Conservation (phyloP, 2,797 vertebrate genomes). For the Momotus momota region DNA sequence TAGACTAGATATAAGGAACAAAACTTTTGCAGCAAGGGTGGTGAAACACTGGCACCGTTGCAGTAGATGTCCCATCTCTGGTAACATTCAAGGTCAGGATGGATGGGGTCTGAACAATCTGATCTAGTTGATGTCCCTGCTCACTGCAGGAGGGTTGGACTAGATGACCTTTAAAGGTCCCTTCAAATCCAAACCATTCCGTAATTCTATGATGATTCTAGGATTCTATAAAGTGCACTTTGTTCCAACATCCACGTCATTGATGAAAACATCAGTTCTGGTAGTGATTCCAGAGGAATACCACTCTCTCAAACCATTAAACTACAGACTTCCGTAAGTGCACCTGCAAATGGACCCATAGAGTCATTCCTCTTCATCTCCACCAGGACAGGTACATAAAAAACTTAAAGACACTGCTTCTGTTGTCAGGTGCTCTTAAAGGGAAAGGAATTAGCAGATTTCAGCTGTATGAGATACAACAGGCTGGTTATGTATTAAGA, state of each 20-base stretch:
- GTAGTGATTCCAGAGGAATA: not conserved
- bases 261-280: not conserved
- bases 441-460: not conserved
- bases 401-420: not conserved
- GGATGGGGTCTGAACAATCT: no score
- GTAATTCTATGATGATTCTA: no score
- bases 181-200: no score
- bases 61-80: no score
- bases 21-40: no score
- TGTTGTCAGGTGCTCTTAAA: not conserved
- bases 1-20: no score
- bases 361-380: not conserved
- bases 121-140: no score
- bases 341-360: not conserved
- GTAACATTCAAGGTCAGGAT: no score
- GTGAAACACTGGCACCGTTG: no score
- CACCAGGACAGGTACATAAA: not conserved
- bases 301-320: not conserved
- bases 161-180: no score
- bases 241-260: not conserved
- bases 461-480: not conserved
- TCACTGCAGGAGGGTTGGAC: no score
- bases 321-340: rapidly evolving
- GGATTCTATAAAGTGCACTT: not conserved
- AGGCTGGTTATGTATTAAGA: not conserved